Evolutionary conservation across 2,888 invertebrate species (phyloP).

Genomic region (Tetragonisca angustula): DNA sequence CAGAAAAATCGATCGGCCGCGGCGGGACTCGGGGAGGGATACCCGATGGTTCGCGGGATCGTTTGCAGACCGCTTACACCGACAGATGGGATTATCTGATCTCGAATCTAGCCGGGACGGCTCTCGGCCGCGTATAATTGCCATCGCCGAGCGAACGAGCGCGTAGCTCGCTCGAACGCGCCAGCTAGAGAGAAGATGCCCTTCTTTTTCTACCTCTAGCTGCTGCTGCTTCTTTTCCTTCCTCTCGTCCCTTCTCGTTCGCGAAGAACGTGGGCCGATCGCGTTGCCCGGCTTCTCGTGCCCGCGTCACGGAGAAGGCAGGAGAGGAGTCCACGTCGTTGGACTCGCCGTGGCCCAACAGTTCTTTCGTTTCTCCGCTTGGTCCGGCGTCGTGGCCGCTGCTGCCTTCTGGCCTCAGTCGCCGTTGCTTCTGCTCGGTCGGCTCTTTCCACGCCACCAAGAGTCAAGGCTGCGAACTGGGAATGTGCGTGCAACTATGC

Average conservation of each 20-base stretch:
- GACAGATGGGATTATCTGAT: constrained; percentile 83
- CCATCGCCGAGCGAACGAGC: constrained; percentile 74
- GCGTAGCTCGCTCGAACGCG: constrained; percentile 55
- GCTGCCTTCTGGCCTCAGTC: constrained; percentile 40
- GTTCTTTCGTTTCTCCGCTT: constrained; percentile 41
- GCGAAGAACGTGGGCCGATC: constrained; percentile 43
- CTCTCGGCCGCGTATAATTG: constrained; percentile 82
- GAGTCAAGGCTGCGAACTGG: constrained; percentile 82
- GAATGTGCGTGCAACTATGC: constrained; percentile 83
- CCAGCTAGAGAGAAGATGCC: constrained; percentile 52
- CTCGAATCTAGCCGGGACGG: constrained; percentile 81
- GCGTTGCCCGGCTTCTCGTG: constrained; percentile 11
- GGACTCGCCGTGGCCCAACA: constrained; percentile 11
- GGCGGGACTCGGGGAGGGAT: constrained; percentile 31
- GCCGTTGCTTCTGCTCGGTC: constrained; percentile 48
- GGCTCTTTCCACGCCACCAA: constrained; percentile 48
- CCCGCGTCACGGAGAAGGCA: no score
- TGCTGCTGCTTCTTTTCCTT: constrained; percentile 39
- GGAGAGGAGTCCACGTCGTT: no score
- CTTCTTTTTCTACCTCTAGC: constrained; percentile 56
- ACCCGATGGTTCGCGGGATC: constrained; percentile 80
- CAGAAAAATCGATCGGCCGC: constrained; percentile 67
- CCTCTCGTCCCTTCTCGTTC: constrained; percentile 19
- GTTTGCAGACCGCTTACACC: constrained; percentile 80
- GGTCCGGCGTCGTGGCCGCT: neutral